Conservation (phyloP, 2,888 invertebrate genomes). For the Papilio elwesi region DNA sequence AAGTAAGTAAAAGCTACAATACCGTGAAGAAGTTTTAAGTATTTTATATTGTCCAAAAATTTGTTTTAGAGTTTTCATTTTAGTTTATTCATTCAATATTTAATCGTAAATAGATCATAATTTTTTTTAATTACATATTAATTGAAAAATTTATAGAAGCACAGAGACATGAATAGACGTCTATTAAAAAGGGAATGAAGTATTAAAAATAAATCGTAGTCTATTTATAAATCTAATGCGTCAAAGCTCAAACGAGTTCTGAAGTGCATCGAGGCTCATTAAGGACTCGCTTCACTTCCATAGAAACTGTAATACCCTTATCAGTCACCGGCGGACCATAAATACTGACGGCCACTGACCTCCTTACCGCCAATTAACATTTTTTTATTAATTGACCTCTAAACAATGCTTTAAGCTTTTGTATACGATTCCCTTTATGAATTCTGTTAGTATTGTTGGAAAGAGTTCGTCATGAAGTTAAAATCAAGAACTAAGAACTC, state of each 20-base stretch:
- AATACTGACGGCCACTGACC: conserved; percentile 21
- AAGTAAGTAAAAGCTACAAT: conserved; percentile 30
- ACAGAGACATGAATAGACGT: not conserved
- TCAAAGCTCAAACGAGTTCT: conserved; percentile 37
- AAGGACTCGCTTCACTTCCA: conserved; percentile 39
- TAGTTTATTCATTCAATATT: no score
- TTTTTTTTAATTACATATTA: not conserved
- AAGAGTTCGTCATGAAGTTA: not conserved
- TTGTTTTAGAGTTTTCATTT: not conserved
- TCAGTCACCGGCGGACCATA: conserved; percentile 33
- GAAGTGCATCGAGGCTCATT: conserved; percentile 38
- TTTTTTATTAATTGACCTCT: not conserved
- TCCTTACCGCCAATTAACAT: conserved; percentile 8
- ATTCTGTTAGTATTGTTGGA: not conserved
- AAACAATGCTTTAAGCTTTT: not conserved
- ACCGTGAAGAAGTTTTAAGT: not conserved
- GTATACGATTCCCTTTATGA: not conserved
- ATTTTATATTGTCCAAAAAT: not conserved
- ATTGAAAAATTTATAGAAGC: not conserved
- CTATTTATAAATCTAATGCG: conserved; percentile 37
- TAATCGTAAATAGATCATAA: not conserved
- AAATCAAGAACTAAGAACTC: no score
- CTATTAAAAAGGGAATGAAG: conserved; percentile 21
- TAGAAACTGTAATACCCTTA: conserved; percentile 42
- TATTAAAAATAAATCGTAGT: conserved; percentile 22